Conservation (phyloP, 2,113 vertebrate species). For the Pedionomus torquatus region DNA sequence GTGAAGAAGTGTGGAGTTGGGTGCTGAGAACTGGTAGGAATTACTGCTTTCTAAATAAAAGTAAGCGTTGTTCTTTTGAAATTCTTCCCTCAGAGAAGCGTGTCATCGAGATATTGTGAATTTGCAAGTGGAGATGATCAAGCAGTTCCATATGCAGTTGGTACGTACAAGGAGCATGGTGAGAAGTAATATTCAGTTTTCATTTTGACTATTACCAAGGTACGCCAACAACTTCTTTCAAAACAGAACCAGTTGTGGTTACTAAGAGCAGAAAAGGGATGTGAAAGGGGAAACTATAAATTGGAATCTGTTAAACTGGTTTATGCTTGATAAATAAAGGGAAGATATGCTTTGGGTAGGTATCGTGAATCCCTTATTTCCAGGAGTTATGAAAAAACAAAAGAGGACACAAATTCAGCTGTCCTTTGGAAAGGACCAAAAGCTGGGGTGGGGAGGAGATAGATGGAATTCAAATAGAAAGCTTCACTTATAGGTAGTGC, state of each 20-base stretch:
- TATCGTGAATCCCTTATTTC: background rate
- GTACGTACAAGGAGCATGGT: conserved; percentile 74
- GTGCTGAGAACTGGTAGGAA: background rate
- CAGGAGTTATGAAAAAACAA: background rate
- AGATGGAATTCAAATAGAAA: background rate
- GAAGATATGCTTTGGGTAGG: background rate
- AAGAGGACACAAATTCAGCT: background rate
- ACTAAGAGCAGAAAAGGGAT: background rate
- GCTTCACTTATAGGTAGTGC: background rate
- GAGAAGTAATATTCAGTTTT: background rate
- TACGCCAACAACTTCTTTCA: background rate
- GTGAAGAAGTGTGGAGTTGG: background rate
- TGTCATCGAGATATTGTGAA: conserved; percentile 95
- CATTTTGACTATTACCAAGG: background rate
- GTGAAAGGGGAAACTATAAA: background rate
- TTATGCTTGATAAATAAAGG: background rate
- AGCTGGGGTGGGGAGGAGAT: background rate
- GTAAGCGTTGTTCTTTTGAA: background rate
- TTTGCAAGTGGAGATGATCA: conserved; percentile 98
- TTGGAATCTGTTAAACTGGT: background rate
- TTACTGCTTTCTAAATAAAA: background rate
- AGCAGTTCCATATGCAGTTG: conserved; percentile 96
- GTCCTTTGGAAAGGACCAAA: background rate
- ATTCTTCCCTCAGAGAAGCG: conserved; percentile 80
- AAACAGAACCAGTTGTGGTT: background rate